These are phyloP conservation scores for Thalassophryne amazonica DNA, from an alignment of 2,797 vertebrate genomes.

Conservation along the genomic window DNA sequence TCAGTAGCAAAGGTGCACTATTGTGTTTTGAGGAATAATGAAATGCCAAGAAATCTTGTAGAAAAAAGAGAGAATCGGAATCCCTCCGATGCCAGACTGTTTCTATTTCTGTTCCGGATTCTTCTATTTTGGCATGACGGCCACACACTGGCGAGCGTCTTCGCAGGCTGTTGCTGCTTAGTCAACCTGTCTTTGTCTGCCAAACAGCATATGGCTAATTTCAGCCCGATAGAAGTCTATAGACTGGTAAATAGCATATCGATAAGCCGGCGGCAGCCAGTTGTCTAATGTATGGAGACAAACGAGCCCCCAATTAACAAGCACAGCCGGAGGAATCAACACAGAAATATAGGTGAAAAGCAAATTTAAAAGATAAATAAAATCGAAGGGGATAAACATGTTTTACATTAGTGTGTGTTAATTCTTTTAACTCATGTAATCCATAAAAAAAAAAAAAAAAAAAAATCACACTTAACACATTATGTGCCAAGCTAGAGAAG, in stretches of 20 bases:
- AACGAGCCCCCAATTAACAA: background rate
- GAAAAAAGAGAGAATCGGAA: slow-evolving; percentile 26
- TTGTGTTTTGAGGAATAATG: slow-evolving; percentile 13
- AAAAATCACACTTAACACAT: too few species aligned
- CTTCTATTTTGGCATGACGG: slow-evolving; percentile 46
- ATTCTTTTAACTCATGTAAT: background rate
- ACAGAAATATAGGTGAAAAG: background rate
- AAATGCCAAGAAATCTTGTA: slow-evolving; percentile 20
- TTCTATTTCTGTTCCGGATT: slow-evolving; percentile 56
- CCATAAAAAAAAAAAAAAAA: background rate
- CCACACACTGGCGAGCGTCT: slow-evolving; percentile 33
- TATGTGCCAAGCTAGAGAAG: too few species aligned
- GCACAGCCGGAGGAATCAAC: background rate
- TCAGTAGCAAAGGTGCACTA: slow-evolving; percentile 12
- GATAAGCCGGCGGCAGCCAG: slow-evolving; percentile 7
- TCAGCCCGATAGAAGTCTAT: slow-evolving; percentile 41
- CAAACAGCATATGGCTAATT: slow-evolving; percentile 55
- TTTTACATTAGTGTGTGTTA: too few species aligned
- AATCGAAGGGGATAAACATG: too few species aligned
- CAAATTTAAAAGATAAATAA: too few species aligned
- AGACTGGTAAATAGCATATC: slow-evolving; percentile 29
- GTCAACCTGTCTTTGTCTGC: slow-evolving; percentile 52
- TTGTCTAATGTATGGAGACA: slow-evolving; percentile 4
- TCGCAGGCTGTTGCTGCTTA: slow-evolving; percentile 62
- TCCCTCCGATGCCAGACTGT: slow-evolving; percentile 50